Base-by-base conservation (phyloP, 2,797 vertebrate genomes). In the Clarias laeviceps region DNA sequence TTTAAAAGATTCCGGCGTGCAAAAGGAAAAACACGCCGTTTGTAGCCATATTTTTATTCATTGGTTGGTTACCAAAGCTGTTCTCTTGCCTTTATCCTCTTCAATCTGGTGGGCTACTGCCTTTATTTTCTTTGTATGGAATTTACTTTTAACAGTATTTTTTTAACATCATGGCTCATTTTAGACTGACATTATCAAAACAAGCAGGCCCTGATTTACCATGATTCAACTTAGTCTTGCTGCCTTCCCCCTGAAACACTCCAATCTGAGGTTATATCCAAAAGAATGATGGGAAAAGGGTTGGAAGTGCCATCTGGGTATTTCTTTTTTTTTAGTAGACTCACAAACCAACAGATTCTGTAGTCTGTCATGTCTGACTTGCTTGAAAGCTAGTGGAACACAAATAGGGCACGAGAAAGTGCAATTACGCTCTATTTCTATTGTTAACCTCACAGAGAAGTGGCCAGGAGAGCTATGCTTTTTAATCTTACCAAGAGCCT, bases 381-480 rank as follows among this genome's bases (percentile, higher is more conserved):
- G 64, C 82, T 85, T 76, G 22, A 87, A 91, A 92, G 89, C 84
- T 91, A 72, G 82, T 69, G 89, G 83, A 91, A 91, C 82, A 86
- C 89, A 88, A 83, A 90, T 87, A 88, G 87, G 91, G 84, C 93
- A 88, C 88, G 90, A 91, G 89, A 92, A 94, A 95, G 94, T 95
- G 94, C 93, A 93, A 94, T 95, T 94, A 95, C 91, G 90, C 87
- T 84, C 88, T 89, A 88, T 92, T 54, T 92, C 90, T 90, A 88
- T 92, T 89, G 85, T 90, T 88, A 92, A 90, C 90, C 86, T 92
- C 88, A 74, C 90, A 88, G 90, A 89, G 88, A 90, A 91, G 89
- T 89, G 89, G 89, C 88, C 90, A 85, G 82, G 82, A 89, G 88
- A 84, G 89, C 88, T 90, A 86, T 84, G 87, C 85, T 72, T 73